Percentiles rank a stretch among this genome's conserved stretches.
Evolutionary conservation across 1,140 invertebrate genomes (phyloP).

Genomic region (Calliopsis andreniformis): DNA sequence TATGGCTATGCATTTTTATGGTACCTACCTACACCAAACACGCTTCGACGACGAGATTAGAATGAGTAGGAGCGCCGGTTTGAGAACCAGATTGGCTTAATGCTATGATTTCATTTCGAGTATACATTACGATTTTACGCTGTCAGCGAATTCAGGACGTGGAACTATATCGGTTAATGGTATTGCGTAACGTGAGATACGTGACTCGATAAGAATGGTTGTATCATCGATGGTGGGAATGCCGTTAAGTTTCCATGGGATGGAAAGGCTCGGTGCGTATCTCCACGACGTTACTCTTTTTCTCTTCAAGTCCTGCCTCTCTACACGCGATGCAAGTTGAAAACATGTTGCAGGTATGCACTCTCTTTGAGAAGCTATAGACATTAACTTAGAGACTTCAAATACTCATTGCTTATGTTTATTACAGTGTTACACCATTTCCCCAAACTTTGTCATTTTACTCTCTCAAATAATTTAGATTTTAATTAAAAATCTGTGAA

Average conservation of each 20-base stretch:
- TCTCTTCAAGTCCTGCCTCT: not conserved
- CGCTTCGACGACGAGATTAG: not conserved
- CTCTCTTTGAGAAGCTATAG: no score
- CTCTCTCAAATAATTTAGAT: no score
- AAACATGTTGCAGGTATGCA: no score
- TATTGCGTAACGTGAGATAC: constrained; percentile 42
- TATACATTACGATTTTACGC: constrained; percentile 44
- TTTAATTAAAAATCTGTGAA: no score
- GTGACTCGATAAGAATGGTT: constrained; percentile 47
- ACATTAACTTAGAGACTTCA: no score
- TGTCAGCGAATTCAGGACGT: constrained; percentile 34
- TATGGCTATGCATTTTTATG: not conserved
- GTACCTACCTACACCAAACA: not conserved
- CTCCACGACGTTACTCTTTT: constrained; percentile 9
- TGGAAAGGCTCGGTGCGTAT: not conserved
- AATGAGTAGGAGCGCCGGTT: not conserved
- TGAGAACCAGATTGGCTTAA: not conserved
- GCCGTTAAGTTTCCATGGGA: constrained; percentile 15
- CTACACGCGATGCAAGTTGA: no score
- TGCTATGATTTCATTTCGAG: constrained; percentile 14
- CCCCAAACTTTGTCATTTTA: no score
- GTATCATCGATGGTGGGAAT: constrained; percentile 48
- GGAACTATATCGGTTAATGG: constrained; percentile 46
- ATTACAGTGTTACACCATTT: no score
- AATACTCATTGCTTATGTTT: no score